These are phyloP conservation scores for Kradibia gibbosae DNA, from an alignment of 1,140 invertebrate species.

Conservation along the genomic window DNA sequence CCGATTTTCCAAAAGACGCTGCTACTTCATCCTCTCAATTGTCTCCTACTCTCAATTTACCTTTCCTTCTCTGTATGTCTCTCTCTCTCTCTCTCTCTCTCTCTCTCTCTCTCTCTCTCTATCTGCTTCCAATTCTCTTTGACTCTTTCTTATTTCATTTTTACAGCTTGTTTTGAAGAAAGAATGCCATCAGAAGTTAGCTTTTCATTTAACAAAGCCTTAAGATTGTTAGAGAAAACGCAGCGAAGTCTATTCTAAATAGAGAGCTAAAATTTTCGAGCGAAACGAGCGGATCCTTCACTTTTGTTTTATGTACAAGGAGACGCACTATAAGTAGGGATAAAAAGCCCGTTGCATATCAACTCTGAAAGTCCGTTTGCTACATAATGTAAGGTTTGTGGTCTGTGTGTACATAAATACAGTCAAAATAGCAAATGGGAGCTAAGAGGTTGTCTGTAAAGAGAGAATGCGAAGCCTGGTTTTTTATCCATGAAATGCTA, in stretches of 20 bases:
- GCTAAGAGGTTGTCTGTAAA: neutral
- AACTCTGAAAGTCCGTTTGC: neutral
- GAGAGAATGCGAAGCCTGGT: neutral
- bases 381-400: neutral
- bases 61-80: neutral
- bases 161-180: conserved; percentile 5
- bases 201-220: conserved; percentile 18
- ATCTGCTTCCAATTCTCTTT: too few species aligned
- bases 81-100: neutral
- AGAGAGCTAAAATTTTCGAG: neutral
- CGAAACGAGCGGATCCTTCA: neutral
- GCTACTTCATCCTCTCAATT: neutral
- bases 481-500: conserved; percentile 7
- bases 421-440: neutral
- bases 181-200: neutral
- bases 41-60: too few species aligned
- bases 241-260: conserved; percentile 6
- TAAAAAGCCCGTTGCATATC: neutral
- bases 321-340: neutral
- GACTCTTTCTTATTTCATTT: neutral
- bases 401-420: too few species aligned
- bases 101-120: neutral
- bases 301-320: conserved; percentile 28
- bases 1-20: neutral
- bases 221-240: conserved; percentile 3